Evolutionary conservation across 2,797 vertebrate species (phyloP), one percentile per base, ranked within the genome.

Genomic region (Cynopterus sphinx): DNA sequence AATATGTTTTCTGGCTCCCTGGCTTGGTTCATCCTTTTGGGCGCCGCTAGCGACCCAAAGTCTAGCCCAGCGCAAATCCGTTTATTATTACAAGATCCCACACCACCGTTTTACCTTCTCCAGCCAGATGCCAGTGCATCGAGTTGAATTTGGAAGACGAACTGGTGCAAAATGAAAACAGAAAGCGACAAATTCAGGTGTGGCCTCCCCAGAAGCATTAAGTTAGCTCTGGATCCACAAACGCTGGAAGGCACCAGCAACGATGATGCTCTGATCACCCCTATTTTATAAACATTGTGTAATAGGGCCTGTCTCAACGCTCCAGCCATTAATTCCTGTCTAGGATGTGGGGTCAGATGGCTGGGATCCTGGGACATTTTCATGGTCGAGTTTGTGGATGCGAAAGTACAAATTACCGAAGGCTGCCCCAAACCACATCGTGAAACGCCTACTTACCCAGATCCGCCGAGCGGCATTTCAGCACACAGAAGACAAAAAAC

Each of bases 361-460:
- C 59, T 71, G 53, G 53, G 93, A 57, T 73, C 79, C 79, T 71
- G 73, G 78, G 70, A 17, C 68, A 26, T 78, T 94, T 91, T 61
- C 75, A 26, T 49, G 51, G 68, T 55, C 63, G 68, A 71, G 49
- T 59, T 74, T 93, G 77, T 75, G 67, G 90, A 82, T 2, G 12
- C 57, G 46, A 61, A 92, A 96, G 93, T 93, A 95, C 89, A 84
- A 96, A 93, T 93, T 85, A 93, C 46, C 41, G 87, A 96, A 81
- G 73, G 84, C 77, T 68, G 22, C 46, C 93, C 91, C 51, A 90
- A 78, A 49, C 95, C 96, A 63, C 90, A 49, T 13, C 22, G 39
- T 3, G 73, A 89, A 91, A 93, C 87, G 94, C 71, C 85, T 74
- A 81, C 86, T 95, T 87, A 85, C n/a, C 87, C 26, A 1, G 1